These are phyloP conservation scores for Tachina lurida DNA, from an alignment of 2,888 invertebrate genomes.

Conservation along the genomic window DNA sequence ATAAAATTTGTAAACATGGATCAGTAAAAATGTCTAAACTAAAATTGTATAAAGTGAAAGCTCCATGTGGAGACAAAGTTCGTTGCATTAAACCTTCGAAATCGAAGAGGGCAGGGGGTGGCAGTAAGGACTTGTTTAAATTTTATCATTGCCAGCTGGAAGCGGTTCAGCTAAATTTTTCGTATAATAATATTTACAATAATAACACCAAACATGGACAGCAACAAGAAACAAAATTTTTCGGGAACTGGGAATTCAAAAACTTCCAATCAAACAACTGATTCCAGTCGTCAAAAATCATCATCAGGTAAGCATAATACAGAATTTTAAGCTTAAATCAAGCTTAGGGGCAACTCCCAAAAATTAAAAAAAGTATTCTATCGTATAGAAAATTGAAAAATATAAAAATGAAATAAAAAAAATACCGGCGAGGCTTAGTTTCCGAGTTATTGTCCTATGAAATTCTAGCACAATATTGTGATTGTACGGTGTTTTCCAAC, in stretches of 20 bases:
- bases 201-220: constrained; percentile 81
- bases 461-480: too few species aligned
- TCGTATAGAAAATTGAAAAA: too few species aligned
- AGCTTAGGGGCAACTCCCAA: too few species aligned
- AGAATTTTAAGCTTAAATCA: too few species aligned
- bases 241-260: constrained; percentile 88
- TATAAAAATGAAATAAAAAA: too few species aligned
- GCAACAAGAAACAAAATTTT: constrained; percentile 86
- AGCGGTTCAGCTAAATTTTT: constrained; percentile 53
- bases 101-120: constrained; percentile 70
- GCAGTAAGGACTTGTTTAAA: constrained; percentile 67
- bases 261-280: constrained; percentile 86
- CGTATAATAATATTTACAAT: constrained; percentile 62
- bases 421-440: too few species aligned
- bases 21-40: constrained; percentile 83
- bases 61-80: constrained; percentile 83
- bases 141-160: constrained; percentile 64
- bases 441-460: too few species aligned
- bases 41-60: constrained; percentile 78
- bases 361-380: too few species aligned
- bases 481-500: too few species aligned
- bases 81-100: constrained; percentile 73
- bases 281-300: constrained; percentile 83
- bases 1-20: constrained; percentile 81
- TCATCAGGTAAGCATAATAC: constrained; percentile 80